Evolutionary conservation across 2,113 vertebrate species (phyloP).

Genomic region (Bufo gargarizans): DNA sequence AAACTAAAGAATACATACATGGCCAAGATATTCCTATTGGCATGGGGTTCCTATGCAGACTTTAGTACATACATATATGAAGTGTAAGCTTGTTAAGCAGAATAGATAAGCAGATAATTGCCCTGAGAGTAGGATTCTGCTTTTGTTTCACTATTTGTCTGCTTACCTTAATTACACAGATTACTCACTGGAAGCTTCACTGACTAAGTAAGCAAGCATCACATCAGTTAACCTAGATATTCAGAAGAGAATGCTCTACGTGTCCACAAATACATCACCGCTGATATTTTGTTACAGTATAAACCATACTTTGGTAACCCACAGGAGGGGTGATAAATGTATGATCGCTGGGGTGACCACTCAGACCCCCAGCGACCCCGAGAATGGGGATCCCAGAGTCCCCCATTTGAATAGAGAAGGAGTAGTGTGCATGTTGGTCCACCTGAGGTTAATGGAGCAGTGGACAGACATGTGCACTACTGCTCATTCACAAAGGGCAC

Average conservation of each 20-base stretch:
- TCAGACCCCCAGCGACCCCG: too few species aligned
- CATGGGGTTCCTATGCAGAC: neutral
- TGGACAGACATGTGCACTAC: too few species aligned
- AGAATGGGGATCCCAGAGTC: too few species aligned
- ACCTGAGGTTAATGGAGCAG: too few species aligned
- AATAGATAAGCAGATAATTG: slow-evolving; percentile 16
- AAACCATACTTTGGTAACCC: too few species aligned
- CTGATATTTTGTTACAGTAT: neutral
- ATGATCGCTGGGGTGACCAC: too few species aligned
- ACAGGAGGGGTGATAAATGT: too few species aligned
- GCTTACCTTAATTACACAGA: slow-evolving; percentile 6
- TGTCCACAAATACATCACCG: neutral
- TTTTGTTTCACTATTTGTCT: slow-evolving; percentile 2
- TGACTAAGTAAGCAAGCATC: slow-evolving; percentile 5
- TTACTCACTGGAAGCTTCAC: neutral
- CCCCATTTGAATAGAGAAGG: too few species aligned
- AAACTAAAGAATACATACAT: too few species aligned
- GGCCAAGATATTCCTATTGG: neutral
- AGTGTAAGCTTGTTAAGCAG: neutral
- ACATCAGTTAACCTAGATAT: slow-evolving; percentile 6
- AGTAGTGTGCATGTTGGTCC: too few species aligned
- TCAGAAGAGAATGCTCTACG: neutral
- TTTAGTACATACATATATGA: neutral
- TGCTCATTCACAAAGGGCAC: too few species aligned
- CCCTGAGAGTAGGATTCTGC: neutral